Evolutionary conservation across 2,113 vertebrate genomes (phyloP).

Genomic region (Chlorodrepanis virens): DNA sequence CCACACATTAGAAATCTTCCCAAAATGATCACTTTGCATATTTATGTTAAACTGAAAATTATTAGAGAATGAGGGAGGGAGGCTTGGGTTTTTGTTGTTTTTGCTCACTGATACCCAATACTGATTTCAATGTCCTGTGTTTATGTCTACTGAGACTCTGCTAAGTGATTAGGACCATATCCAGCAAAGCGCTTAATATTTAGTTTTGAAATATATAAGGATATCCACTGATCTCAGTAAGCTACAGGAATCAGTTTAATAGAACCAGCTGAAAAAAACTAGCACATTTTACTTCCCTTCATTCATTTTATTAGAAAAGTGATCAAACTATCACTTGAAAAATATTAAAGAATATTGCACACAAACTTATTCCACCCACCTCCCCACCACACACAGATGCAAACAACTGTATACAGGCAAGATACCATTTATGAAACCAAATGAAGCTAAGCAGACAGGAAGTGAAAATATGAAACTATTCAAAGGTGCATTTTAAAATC

Average conservation of each 20-base stretch:
- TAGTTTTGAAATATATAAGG: neutral
- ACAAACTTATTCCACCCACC: neutral
- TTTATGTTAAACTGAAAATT: accelerated
- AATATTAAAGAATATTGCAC: neutral
- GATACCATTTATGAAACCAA: neutral
- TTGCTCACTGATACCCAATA: neutral
- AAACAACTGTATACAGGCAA: neutral
- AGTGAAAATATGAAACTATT: neutral
- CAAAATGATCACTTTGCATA: neutral
- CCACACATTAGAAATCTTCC: neutral
- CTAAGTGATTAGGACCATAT: neutral
- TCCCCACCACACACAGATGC: accelerated
- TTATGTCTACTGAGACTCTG: neutral
- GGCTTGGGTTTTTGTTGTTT: neutral
- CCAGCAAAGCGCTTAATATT: neutral
- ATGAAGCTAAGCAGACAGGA: neutral
- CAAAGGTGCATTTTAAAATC: neutral
- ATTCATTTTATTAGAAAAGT: neutral
- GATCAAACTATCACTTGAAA: neutral
- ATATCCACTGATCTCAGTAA: neutral
- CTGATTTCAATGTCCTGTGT: neutral
- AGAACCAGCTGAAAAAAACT: neutral
- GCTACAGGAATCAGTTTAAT: neutral
- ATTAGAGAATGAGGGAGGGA: accelerated
- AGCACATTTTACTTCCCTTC: neutral